Evolutionary conservation across 2,113 vertebrate genomes (phyloP).

Genomic region (Excalfactoria chinensis): DNA sequence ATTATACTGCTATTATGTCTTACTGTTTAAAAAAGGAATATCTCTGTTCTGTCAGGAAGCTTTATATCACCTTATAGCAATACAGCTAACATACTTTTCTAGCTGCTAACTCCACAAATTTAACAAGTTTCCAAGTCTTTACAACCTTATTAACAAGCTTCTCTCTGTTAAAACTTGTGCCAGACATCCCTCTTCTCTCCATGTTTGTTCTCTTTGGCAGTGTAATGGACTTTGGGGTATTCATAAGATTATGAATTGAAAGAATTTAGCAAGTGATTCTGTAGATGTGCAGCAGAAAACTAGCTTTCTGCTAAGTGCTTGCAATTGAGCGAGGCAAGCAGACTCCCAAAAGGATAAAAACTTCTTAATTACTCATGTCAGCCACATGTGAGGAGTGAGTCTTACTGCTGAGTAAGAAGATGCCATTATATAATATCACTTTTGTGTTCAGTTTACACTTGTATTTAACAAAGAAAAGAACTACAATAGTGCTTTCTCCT

Average conservation of each 20-base stretch:
- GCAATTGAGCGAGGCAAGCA: neutral
- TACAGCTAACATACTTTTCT: neutral
- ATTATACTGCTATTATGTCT: neutral
- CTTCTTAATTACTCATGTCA: neutral
- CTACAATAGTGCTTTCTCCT: neutral
- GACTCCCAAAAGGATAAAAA: neutral
- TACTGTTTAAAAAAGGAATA: neutral
- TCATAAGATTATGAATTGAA: neutral
- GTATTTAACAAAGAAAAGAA: neutral
- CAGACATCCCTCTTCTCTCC: neutral
- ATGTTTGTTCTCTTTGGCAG: neutral
- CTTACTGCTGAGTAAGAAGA: neutral
- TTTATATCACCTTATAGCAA: neutral
- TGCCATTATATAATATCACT: neutral
- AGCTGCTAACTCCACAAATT: neutral
- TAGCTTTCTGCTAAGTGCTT: neutral
- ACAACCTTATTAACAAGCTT: neutral
- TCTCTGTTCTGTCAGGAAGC: neutral
- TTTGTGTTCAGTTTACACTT: neutral
- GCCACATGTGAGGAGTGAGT: neutral
- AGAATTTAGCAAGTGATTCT: neutral
- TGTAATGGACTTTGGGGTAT: neutral
- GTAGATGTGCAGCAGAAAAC: neutral
- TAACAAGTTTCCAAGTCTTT: neutral
- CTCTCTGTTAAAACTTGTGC: neutral